These are phyloP conservation scores for Nasonia vitripennis DNA, from an alignment of 1,140 invertebrate genomes.

Conservation along the genomic window DNA sequence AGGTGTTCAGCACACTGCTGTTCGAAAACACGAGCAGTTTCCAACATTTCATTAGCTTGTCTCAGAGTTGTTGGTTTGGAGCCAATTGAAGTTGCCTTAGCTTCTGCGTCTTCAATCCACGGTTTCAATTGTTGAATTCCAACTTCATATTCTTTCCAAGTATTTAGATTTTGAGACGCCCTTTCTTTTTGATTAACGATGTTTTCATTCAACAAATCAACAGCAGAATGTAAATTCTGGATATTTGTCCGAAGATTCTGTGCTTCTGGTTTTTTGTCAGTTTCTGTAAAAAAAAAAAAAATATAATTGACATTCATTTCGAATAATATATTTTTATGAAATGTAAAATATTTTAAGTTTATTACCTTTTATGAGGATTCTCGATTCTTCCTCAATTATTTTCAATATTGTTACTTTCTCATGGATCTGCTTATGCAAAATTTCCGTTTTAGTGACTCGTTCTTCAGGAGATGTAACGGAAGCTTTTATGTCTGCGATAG, in stretches of 20 bases:
- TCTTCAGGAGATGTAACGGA: slow-evolving; percentile 86
- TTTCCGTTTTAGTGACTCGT: slow-evolving; percentile 81
- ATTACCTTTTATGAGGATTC: slow-evolving; percentile 79
- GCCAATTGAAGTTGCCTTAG: slow-evolving; percentile 81
- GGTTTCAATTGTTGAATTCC: slow-evolving; percentile 87
- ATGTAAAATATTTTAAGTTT: slow-evolving; percentile 30
- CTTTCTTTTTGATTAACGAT: slow-evolving; percentile 83
- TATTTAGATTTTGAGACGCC: slow-evolving; percentile 85
- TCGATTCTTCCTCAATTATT: slow-evolving; percentile 85
- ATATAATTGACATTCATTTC: slow-evolving; percentile 37
- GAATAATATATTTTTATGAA: slow-evolving; percentile 39
- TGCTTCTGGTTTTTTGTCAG: slow-evolving; percentile 80
- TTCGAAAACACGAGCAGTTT: slow-evolving; percentile 81
- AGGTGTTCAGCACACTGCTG: slow-evolving; percentile 86
- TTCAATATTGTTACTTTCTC: slow-evolving; percentile 85
- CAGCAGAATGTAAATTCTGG: slow-evolving; percentile 80
- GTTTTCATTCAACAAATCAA: slow-evolving; percentile 81
- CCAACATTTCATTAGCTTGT: slow-evolving; percentile 86
- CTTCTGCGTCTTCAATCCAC: slow-evolving; percentile 91
- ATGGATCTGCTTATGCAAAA: slow-evolving; percentile 81
- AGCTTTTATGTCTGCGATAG: slow-evolving; percentile 83
- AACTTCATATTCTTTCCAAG: slow-evolving; percentile 90
- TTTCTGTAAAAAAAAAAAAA: slow-evolving; percentile 67
- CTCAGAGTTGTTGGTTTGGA: slow-evolving; percentile 85
- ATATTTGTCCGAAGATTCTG: slow-evolving; percentile 82